Conservation (phyloP, 2,113 vertebrate species). For the Scatophagus argus region DNA sequence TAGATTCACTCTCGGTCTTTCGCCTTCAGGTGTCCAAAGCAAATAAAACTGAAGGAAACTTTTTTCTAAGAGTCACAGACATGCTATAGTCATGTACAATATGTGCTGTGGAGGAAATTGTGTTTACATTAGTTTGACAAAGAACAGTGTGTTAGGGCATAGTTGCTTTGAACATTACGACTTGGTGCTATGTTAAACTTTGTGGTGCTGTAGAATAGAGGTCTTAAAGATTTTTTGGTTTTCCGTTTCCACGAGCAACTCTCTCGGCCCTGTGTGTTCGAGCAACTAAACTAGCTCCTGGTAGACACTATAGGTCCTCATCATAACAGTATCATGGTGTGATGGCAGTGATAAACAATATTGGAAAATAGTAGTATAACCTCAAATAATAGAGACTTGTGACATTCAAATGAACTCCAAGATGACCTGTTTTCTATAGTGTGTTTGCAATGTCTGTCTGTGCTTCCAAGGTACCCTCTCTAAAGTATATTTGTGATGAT, state of each 20-base stretch:
- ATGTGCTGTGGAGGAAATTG: slow-evolving; percentile 78
- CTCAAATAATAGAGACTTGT: slow-evolving; percentile 78
- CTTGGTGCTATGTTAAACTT: slow-evolving; percentile 88
- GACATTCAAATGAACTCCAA: slow-evolving; percentile 75
- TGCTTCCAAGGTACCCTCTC: slow-evolving; percentile 85
- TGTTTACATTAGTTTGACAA: slow-evolving; percentile 84
- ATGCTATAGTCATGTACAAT: slow-evolving; percentile 76
- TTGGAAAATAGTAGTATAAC: slow-evolving; percentile 77
- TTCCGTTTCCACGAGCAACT: slow-evolving; percentile 68
- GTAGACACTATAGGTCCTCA: slow-evolving; percentile 73
- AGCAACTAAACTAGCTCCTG: slow-evolving; percentile 70
- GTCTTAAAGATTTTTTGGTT: slow-evolving; percentile 59
- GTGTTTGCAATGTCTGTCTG: slow-evolving; percentile 80
- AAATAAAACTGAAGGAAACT: slow-evolving; percentile 61
- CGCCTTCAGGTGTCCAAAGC: slow-evolving; percentile 77
- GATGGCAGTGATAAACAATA: slow-evolving; percentile 78
- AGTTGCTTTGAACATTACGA: slow-evolving; percentile 84
- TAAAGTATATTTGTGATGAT: slow-evolving; percentile 77
- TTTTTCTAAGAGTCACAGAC: slow-evolving; percentile 73
- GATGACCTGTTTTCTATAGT: slow-evolving; percentile 78
- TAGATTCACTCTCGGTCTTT: slow-evolving; percentile 73
- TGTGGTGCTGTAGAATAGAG: slow-evolving; percentile 87
- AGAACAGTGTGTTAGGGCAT: slow-evolving; percentile 78
- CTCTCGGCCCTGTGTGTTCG: slow-evolving; percentile 70
- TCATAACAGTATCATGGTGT: slow-evolving; percentile 75